phyloP scores from a whole-genome alignment of 1,140 invertebrate species.

The Parasteatoda tepidariorum region DNA sequence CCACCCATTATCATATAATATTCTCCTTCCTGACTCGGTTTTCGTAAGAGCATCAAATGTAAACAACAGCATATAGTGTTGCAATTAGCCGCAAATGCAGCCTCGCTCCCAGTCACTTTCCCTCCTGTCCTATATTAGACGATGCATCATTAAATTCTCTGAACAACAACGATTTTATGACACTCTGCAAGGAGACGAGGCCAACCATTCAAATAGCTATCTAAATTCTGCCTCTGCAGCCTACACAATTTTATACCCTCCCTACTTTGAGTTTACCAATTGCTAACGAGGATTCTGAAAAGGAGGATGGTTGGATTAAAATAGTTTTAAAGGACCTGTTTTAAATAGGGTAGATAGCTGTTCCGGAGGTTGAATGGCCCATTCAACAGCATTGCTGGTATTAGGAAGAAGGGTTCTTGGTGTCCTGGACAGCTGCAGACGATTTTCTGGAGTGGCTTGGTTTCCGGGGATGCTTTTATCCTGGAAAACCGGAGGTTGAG shows the following conservation, averaged over 20 bases:
- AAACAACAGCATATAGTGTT: background rate
- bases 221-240: background rate
- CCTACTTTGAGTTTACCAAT: background rate
- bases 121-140: background rate
- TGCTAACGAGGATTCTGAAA: background rate
- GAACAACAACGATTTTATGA: background rate
- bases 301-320: background rate
- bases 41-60: background rate
- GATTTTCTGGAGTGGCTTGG: background rate
- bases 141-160: background rate
- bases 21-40: background rate
- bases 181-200: background rate
- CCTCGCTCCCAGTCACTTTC: background rate
- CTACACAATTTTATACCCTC: background rate
- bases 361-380: background rate
- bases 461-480: background rate
- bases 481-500: background rate
- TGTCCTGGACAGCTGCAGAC: background rate
- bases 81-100: background rate
- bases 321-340: background rate
- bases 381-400: background rate
- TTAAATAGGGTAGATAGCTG: background rate
- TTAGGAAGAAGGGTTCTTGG: background rate
- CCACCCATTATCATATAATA: background rate
- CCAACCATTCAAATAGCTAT: background rate